Evolutionary conservation across 2,113 vertebrate genomes (phyloP), one percentile per base, ranked within the genome.

Genomic region (Podocnemis expansa): DNA sequence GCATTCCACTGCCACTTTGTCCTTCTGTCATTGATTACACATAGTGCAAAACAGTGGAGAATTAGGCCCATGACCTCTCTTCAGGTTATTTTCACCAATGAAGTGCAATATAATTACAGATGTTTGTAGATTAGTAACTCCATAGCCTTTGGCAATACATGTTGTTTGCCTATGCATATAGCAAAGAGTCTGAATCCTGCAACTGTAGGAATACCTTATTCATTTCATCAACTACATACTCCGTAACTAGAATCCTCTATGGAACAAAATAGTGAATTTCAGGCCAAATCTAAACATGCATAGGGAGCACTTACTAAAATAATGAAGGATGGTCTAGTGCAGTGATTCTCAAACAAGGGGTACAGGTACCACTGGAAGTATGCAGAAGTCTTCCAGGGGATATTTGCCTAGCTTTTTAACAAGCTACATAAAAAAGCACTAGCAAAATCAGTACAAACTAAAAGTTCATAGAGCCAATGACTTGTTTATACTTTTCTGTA

Each of bases 61-160:
- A 12, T 0, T 1, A 80, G 34, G 56, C 24, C 52, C 0, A 0
- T 45, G 29, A 5, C 17, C 8, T 55, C 67, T 38, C 80, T 52
- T 31, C 25, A 19, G 4, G 2, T 3, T 45, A 22, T 31, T 38
- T 67, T 67, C 63, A 67, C 17, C 60, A 67, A 80, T 4, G 70
- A 91, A 82, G 34, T 2, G 1, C 63, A 85, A 13, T 0, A 3
- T 17, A 27, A 43, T 9, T 84, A 22, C 38, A 84, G 38, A 49
- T n/a, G n/a, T 4, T 89, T 10, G 63, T 34, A n/a, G 63, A 34
- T 67, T n/a, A 73, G 55, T 89, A 52, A 21, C 31, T 1, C 0
- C 41, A 16, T 38, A 80, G 41, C 10, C 67, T 10, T 34, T 1
- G 10, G 16, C 81, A 12, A 34, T 43, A 27, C 2, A 7, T 95